Conservation (phyloP, 2,888 invertebrate genomes). For the Alsophila aescularia region DNA sequence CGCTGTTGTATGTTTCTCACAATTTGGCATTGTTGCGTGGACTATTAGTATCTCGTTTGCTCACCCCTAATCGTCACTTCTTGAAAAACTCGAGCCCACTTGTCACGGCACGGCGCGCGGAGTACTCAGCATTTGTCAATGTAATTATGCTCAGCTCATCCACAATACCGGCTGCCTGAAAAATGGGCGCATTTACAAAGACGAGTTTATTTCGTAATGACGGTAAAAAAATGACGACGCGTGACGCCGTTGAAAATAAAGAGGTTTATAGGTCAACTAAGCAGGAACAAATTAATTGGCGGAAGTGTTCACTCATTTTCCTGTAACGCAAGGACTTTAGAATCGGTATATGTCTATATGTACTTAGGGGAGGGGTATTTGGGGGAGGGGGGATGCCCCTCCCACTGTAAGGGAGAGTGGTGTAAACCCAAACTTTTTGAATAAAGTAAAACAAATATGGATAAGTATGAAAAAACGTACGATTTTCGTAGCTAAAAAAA, state of each 20-base stretch:
- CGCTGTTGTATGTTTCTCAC: background rate
- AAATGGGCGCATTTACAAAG: conserved; percentile 29
- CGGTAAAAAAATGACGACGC: conserved; percentile 12
- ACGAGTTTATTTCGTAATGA: conserved; percentile 29
- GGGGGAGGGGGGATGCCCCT: too few species aligned
- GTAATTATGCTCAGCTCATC: conserved; percentile 34
- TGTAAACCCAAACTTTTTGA: too few species aligned
- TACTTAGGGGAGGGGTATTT: too few species aligned
- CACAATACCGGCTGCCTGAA: conserved; percentile 22
- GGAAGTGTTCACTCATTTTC: too few species aligned
- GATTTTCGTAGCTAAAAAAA: too few species aligned
- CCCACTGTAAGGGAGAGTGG: too few species aligned
- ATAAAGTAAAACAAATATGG: too few species aligned
- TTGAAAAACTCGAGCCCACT: conserved; percentile 25
- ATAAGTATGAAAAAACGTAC: too few species aligned
- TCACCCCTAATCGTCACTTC: conserved; percentile 18
- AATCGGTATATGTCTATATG: too few species aligned
- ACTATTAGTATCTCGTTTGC: conserved; percentile 13
- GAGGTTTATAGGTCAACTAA: too few species aligned
- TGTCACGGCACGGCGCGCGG: conserved; percentile 19
- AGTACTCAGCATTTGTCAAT: conserved; percentile 33
- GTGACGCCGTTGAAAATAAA: conserved; percentile 3
- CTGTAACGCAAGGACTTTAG: too few species aligned
- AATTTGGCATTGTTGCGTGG: background rate
- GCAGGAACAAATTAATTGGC: too few species aligned